Conservation (phyloP, 2,888 invertebrate genomes). For the Ephialtes manifestator region DNA sequence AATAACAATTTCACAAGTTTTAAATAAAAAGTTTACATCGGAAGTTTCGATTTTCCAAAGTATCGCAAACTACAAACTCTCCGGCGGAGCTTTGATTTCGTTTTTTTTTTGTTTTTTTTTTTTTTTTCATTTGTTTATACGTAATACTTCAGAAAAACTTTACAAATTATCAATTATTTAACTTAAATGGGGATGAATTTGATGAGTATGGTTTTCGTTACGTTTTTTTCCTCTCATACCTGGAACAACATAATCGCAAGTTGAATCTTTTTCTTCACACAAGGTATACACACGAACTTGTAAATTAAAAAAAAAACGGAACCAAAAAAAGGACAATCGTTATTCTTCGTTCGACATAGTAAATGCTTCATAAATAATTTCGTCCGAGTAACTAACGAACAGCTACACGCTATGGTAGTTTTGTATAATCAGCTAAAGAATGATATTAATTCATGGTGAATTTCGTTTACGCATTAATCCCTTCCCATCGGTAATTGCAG, state of each 20-base stretch:
- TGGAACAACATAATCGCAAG: slow-evolving; percentile 70
- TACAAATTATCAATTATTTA: slow-evolving; percentile 76
- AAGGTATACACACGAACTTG: slow-evolving; percentile 30
- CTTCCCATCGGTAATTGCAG: slow-evolving; percentile 1
- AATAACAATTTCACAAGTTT: slow-evolving; percentile 81
- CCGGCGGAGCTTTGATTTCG: slow-evolving; percentile 33
- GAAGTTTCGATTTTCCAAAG: slow-evolving; percentile 79
- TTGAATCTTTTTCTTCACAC: slow-evolving; percentile 36
- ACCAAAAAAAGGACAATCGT: slow-evolving; percentile 46
- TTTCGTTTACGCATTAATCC: slow-evolving; percentile 9
- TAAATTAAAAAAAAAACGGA: too few species aligned
- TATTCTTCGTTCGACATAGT: slow-evolving; percentile 60
- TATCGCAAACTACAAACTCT: slow-evolving; percentile 75
- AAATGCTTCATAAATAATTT: slow-evolving; percentile 70
- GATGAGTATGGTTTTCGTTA: slow-evolving; percentile 71
- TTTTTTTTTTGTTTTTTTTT: slow-evolving; percentile 38
- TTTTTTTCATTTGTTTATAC: slow-evolving; percentile 42
- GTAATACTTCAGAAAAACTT: slow-evolving; percentile 82
- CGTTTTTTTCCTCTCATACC: slow-evolving; percentile 64
- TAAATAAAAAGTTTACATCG: slow-evolving; percentile 81
- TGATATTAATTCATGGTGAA: slow-evolving; percentile 30
- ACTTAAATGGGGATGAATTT: slow-evolving; percentile 79
- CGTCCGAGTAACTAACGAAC: slow-evolving; percentile 63
- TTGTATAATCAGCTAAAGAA: slow-evolving; percentile 52
- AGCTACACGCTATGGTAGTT: slow-evolving; percentile 53